Base-by-base conservation (phyloP, 2,113 vertebrate species). In the Lampris megalopsis region DNA sequence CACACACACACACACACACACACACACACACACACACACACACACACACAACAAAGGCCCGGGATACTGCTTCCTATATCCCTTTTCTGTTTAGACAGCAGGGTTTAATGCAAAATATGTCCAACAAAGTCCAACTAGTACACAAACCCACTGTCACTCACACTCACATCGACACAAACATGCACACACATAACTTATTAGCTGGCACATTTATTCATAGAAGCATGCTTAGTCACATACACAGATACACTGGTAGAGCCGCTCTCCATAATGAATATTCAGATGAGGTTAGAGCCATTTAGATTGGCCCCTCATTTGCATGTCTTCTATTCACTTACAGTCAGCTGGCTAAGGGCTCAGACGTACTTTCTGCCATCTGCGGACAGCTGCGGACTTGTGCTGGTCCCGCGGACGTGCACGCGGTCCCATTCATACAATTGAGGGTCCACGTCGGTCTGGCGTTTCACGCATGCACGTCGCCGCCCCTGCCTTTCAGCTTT, bases 201-300 rank as follows among this genome's bases (percentile, higher is more conserved):
- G 63, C 52, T 79, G 71, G 68, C 66, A 71, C 61, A 63, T 71
- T 53, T 13, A 53, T 47, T 13, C 54, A 35, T 74, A 53, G 10
- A 13, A 10, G n/a, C 50, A 13, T 13, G 4, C 50, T 24, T 24
- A 13, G 10, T 13, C 10, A 13, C 50, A 53, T 13, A 53, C 50
- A 53, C 9, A 53, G 3, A 53, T 13, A 11, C 50, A 53, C 50
- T 24, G 24, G 24, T 24, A 24, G 24, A 24, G 24, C 24, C 24
- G 24, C 24, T 24, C 24, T 24, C 24, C 75, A 81, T 76, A 42
- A 91, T 94, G 85, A 91, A 94, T 95, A 93, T 95, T 96, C 89
- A 93, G 92, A 88, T 76, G 10, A 69, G 57, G 70, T 62, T 71
- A 53, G 77, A 73, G 73, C 57, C 72, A 78, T 87, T 88, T 80